Evolutionary conservation across 1,140 invertebrate genomes (phyloP), one percentile per base, ranked within the genome.

Genomic region (Drosophila lowei): DNA sequence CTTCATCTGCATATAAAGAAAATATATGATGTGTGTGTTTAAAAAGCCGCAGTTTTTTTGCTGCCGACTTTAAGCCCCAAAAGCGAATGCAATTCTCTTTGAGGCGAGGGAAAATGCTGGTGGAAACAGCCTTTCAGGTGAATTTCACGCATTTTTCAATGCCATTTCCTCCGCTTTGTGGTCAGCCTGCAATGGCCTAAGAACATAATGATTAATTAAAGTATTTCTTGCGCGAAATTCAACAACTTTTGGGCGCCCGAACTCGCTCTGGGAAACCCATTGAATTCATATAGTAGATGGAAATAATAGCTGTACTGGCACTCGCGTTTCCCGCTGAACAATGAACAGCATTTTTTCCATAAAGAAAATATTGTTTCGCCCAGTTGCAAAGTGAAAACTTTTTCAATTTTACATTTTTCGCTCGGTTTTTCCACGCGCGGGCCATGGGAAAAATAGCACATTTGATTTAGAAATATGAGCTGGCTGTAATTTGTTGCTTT

Each of bases 131-230:
- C 18, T 66, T 68, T 48, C 62, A 46, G 23, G 16, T 38, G 49
- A 55, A 48, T 68, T 56, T 68, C 23, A 67, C 47, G 23, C 13
- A 67, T 66, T 67, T 56, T 56, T 48, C 34, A 41, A 41, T 67
- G 43, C 13, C 18, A 46, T 48, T 67, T 54, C 42, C 21, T 15
- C 38, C 23, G 59, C 16, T 7, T 15, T n/a, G 62, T 42, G 65
- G 43, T 48, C 63, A 56, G 41, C 42, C 18, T 18, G 18, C 63
- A 67, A 67, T 56, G 47, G 30, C 65, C 55, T 67, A 48, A 64
- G 61, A n/a, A 46, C 65, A 67, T 64, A 67, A 41, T 67, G 16
- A 67, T 68, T 68, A 67, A 68, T 68, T 66, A 68, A 68, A 21
- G 21, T 56, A 54, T 47, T 28, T 54, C 47, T 34, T 67, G 21